phyloP scores from a whole-genome alignment of 2,888 invertebrate genomes.

The Fissipunctia ypsillon region DNA sequence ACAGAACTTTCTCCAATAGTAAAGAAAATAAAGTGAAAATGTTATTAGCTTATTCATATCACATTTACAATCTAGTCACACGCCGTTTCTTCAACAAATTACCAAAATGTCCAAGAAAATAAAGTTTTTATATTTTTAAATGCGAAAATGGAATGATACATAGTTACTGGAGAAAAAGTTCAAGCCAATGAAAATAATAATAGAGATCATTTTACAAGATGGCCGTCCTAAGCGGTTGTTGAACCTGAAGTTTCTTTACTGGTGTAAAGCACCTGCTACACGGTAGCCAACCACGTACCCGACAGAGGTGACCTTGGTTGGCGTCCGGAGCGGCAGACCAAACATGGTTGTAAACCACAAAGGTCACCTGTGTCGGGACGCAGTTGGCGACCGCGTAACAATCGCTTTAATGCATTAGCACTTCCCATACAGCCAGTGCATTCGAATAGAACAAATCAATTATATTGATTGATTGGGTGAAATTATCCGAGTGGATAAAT shows the following conservation, averaged over 20 bases:
- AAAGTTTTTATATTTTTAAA: conserved; percentile 42
- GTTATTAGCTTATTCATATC: conserved; percentile 31
- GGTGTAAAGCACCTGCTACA: too few species aligned
- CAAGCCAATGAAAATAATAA: conserved; percentile 32
- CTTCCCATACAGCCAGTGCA: conserved; percentile 38
- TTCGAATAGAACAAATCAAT: conserved; percentile 49
- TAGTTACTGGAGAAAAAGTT: conserved; percentile 20
- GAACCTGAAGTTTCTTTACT: conserved; percentile 47
- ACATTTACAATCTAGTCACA: conserved; percentile 40
- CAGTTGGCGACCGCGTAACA: too few species aligned
- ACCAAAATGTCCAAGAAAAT: conserved; percentile 35
- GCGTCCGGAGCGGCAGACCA: too few species aligned
- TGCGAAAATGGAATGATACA: conserved; percentile 27
- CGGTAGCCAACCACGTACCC: too few species aligned
- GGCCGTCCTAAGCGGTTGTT: conserved; percentile 31
- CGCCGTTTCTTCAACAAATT: conserved; percentile 34
- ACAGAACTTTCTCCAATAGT: not conserved
- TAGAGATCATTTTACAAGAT: conserved; percentile 38
- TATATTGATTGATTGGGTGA: conserved; percentile 1
- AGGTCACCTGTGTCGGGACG: too few species aligned
- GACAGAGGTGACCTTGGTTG: too few species aligned
- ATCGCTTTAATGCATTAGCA: conserved; percentile 41
- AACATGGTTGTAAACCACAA: too few species aligned
- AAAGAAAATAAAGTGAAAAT: conserved; percentile 29
- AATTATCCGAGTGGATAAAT: not conserved